phyloP scores from a whole-genome alignment of 2,797 vertebrate species.

The Hemibagrus guttatus region DNA sequence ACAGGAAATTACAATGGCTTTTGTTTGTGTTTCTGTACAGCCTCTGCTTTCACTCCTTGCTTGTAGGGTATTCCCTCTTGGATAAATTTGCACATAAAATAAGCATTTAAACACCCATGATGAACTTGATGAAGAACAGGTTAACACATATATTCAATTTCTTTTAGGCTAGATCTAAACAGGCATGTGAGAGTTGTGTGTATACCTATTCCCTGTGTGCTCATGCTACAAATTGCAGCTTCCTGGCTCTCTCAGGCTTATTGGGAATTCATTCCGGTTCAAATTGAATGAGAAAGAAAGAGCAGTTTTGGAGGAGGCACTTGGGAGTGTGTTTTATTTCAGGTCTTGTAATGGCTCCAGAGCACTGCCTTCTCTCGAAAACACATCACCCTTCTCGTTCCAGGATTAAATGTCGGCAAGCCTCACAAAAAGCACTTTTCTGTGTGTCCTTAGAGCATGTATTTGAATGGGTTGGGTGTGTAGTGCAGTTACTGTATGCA shows the following conservation, averaged over 20 bases:
- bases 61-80: conserved; percentile 32
- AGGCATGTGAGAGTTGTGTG: conserved; percentile 4
- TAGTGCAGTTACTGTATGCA: background rate
- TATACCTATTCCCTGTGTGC: conserved; percentile 37
- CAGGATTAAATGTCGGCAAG: conserved; percentile 27
- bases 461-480: conserved; percentile 1
- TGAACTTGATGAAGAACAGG: conserved; percentile 28
- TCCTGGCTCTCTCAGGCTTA: conserved; percentile 20
- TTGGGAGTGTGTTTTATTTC: conserved; percentile 45
- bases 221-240: conserved; percentile 36
- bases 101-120: conserved; percentile 34
- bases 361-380: conserved; percentile 17
- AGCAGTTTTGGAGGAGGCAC: conserved; percentile 46
- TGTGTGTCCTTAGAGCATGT: conserved; percentile 17
- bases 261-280: conserved; percentile 44
- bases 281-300: conserved; percentile 40
- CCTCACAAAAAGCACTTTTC: conserved; percentile 17
- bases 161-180: conserved; percentile 29
- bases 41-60: conserved; percentile 20
- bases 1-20: conserved; percentile 40
- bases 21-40: conserved; percentile 30
- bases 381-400: conserved; percentile 14
- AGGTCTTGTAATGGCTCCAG: conserved; percentile 29
- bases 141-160: conserved; percentile 35
- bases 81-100: conserved; percentile 23